Evolutionary conservation across 92 coral and sea anemone species (phyloP).

Genomic region (Heteractis magnifica): DNA sequence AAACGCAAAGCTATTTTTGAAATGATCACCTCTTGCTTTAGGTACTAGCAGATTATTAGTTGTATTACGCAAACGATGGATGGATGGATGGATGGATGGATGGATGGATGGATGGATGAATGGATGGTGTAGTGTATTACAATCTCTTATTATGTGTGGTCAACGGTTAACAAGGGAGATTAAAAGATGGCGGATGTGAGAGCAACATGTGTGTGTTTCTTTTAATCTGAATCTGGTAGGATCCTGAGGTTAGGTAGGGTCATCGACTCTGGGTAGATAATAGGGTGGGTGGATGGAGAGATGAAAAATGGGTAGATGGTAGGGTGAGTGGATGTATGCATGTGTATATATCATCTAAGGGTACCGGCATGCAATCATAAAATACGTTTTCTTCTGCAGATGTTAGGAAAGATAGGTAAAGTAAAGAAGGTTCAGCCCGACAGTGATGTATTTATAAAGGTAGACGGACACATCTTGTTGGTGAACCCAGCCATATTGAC

Average conservation of each 20-base stretch:
- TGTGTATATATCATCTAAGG: background rate
- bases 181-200: background rate
- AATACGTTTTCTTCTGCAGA: conserved; percentile 27
- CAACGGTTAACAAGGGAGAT: background rate
- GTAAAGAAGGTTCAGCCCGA: conserved; percentile 37
- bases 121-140: background rate
- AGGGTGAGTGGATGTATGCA: background rate
- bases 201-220: too few relatives aligned
- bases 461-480: conserved; percentile 52
- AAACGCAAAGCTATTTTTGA: too few relatives aligned
- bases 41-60: too few relatives aligned
- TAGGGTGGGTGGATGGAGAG: background rate
- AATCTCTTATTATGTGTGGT: too few relatives aligned
- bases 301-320: background rate
- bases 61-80: background rate
- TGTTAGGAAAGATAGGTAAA: conserved; percentile 56
- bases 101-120: background rate
- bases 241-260: too few relatives aligned
- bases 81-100: background rate
- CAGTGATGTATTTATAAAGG: conserved; percentile 32
- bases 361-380: too few relatives aligned
- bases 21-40: too few relatives aligned
- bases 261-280: background rate
- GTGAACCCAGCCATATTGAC: conserved; percentile 42
- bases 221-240: too few relatives aligned